Conservation (phyloP, 2,797 vertebrate genomes). For the Gouania willdenowi region DNA sequence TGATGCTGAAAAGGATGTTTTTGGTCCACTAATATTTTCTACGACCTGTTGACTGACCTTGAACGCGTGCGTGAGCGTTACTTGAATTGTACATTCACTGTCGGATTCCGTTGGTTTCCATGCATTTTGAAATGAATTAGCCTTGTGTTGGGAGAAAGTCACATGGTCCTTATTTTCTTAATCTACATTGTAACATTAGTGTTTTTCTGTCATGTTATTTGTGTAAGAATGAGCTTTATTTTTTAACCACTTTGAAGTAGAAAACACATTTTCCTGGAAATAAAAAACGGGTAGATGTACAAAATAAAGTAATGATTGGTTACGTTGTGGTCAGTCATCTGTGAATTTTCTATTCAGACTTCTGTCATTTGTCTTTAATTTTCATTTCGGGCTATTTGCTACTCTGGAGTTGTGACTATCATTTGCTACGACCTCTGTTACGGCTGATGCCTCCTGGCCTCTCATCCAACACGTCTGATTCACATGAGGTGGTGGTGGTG, state of each 20-base stretch:
- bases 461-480: too few relatives aligned
- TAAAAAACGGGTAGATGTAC: conserved; percentile 45
- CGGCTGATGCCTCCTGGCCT: too few relatives aligned
- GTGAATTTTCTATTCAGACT: background rate
- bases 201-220: conserved; percentile 54
- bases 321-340: conserved; percentile 25
- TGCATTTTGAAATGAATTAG: conserved; percentile 25
- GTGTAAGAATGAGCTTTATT: conserved; percentile 68
- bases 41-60: conserved; percentile 24
- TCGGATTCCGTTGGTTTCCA: conserved; percentile 17
- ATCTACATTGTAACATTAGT: conserved; percentile 46
- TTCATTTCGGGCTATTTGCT: too few relatives aligned
- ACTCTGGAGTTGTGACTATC: too few relatives aligned
- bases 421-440: too few relatives aligned
- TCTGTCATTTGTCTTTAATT: background rate
- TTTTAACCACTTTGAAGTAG: conserved; percentile 72
- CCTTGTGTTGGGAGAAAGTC: too few relatives aligned
- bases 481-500: too few relatives aligned
- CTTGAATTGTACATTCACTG: conserved; percentile 16
- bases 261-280: conserved; percentile 50
- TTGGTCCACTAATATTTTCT: too few relatives aligned
- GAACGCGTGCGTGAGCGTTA: conserved; percentile 18
- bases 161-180: conserved; percentile 49
- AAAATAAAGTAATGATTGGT: conserved; percentile 63
- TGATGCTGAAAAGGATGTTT: conserved; percentile 38